Conservation (phyloP, 2,888 invertebrate species). For the Platerodrilus igneus region DNA sequence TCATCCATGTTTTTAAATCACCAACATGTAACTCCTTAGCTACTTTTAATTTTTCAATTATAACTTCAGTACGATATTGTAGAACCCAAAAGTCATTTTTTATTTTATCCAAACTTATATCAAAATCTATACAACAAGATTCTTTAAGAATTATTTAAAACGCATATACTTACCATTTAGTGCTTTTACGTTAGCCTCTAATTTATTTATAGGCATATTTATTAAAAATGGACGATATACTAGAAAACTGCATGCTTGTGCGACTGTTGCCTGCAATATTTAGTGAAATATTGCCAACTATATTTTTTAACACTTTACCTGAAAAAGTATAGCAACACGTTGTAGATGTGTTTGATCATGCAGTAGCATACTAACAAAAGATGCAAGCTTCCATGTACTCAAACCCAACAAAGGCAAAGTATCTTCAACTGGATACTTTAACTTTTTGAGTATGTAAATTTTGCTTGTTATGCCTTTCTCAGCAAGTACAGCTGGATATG, state of each 20-base stretch:
- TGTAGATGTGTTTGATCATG: no score
- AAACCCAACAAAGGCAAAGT: conserved; percentile 32
- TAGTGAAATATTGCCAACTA: no score
- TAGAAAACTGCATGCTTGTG: no score
- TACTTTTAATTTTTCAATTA: conserved; percentile 39
- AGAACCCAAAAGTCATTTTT: conserved; percentile 48
- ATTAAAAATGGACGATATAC: no score
- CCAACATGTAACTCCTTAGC: conserved; percentile 40
- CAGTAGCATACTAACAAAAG: no score
- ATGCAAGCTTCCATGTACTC: conserved; percentile 20
- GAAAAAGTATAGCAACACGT: no score
- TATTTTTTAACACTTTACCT: no score
- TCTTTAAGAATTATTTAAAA: no score
- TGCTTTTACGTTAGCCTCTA: no score
- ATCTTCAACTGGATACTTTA: conserved; percentile 34
- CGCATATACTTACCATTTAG: no score
- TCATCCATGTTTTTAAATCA: conserved; percentile 50
- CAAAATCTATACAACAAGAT: conserved; percentile 37
- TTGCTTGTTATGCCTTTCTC: conserved; percentile 30
- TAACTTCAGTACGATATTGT: conserved; percentile 38
- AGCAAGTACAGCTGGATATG: conserved; percentile 37
- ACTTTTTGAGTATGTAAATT: conserved; percentile 31
- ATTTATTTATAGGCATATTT: no score
- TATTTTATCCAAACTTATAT: conserved; percentile 40
- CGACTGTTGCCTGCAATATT: no score